These are phyloP conservation scores for Hoplodrina blanda DNA, from an alignment of 2,888 invertebrate genomes.

Conservation along the genomic window DNA sequence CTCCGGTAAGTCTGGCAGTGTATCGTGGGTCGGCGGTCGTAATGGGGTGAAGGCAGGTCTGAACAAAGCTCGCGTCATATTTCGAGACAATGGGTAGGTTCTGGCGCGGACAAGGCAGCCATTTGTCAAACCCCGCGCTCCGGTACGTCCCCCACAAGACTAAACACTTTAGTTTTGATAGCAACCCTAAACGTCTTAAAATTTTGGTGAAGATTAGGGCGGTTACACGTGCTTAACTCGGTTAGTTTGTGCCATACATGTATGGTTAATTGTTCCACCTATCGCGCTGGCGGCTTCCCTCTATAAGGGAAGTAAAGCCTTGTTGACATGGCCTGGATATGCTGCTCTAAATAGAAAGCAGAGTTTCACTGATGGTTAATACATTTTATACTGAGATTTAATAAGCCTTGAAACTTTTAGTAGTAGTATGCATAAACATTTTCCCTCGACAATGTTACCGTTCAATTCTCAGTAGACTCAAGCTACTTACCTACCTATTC, in stretches of 20 bases:
- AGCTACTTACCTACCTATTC: neutral
- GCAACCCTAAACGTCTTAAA: conserved; percentile 55
- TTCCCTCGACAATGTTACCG: neutral
- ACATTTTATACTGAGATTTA: neutral
- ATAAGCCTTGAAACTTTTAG: neutral
- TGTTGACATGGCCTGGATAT: neutral
- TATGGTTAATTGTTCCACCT: neutral
- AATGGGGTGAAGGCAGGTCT: conserved; percentile 54
- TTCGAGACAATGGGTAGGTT: conserved; percentile 69
- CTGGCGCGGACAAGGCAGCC: conserved; percentile 63
- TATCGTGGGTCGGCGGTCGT: conserved; percentile 39
- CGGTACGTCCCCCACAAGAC: conserved; percentile 47
- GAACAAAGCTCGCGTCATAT: conserved; percentile 69
- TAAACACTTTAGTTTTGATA: conserved; percentile 47
- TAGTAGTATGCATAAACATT: neutral
- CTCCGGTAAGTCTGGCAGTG: conserved; percentile 39
- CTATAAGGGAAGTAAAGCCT: neutral
- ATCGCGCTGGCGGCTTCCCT: too few species aligned
- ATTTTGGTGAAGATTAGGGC: conserved; percentile 29
- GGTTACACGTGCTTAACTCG: conserved; percentile 5
- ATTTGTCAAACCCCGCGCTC: conserved; percentile 65
- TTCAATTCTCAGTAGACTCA: neutral
- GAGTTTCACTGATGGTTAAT: neutral
- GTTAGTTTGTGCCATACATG: neutral
- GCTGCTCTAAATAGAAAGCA: neutral